These are phyloP conservation scores for Tortricodes alternella DNA, from an alignment of 2,888 invertebrate genomes.

Conservation along the genomic window DNA sequence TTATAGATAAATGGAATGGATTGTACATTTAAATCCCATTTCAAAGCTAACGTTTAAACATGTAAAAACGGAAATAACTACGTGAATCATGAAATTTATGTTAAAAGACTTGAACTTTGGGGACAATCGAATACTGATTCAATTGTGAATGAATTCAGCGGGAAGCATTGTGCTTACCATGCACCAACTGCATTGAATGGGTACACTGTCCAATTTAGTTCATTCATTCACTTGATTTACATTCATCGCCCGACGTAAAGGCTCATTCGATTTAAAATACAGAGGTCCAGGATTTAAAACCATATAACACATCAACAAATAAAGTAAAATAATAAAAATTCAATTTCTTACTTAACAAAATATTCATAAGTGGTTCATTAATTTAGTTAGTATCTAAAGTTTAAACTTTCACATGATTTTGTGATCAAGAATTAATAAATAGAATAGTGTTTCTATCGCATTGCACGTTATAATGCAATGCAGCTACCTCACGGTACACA, in stretches of 20 bases:
- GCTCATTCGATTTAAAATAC: conserved; percentile 54
- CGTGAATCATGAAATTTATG: conserved; percentile 49
- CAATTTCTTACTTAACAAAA: too few species aligned
- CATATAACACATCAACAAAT: not conserved
- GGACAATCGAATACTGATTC: conserved; percentile 70
- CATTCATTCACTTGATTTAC: conserved; percentile 71
- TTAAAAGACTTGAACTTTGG: conserved; percentile 53
- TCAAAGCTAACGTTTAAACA: not conserved
- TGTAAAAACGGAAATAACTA: conserved; percentile 17
- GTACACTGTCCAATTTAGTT: conserved; percentile 60
- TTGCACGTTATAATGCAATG: not conserved
- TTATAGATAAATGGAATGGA: not conserved
- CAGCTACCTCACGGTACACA: too few species aligned
- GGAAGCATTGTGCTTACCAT: conserved; percentile 66
- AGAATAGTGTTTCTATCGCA: too few species aligned
- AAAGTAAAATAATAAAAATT: too few species aligned
- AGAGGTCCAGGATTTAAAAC: conserved; percentile 36
- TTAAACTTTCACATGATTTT: too few species aligned
- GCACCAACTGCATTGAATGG: conserved; percentile 66
- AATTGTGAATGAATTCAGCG: conserved; percentile 64
- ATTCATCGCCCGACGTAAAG: conserved; percentile 60
- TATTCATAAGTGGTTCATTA: too few species aligned
- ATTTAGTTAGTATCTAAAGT: too few species aligned
- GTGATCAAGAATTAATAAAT: too few species aligned
- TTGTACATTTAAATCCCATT: not conserved